Evolutionary conservation across 2,797 vertebrate genomes (phyloP), one percentile per base, ranked within the genome.

Genomic region (Antennarius maculatus): DNA sequence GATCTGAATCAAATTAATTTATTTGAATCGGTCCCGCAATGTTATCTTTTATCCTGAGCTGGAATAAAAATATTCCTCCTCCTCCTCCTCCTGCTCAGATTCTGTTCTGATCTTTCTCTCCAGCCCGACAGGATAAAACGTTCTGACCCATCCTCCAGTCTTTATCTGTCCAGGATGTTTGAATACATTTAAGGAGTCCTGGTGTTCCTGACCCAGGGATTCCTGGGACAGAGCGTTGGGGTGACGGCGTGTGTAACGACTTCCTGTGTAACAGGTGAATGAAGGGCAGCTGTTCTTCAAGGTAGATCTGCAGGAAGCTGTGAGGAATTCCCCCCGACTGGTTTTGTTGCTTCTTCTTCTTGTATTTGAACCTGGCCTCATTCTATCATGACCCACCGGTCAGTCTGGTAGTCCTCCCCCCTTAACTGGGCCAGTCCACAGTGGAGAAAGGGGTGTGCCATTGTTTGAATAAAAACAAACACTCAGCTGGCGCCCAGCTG

Each of bases 281-380:
- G 43, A 47, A 41, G 27, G 56, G 7, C 0, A 45, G 4, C 7
- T 54, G 17, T 46, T 48, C 1, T 23, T 23, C 23, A 1, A 23
- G 23, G 23, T 23, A 2, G 23, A 23, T 23, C 77, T 82, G 85
- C 60, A 16, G 13, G 64, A 66, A 71, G 78, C 85, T 87, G 75
- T 76, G 82, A 76, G 83, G 62, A 63, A 50, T 81, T 80, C 71
- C 81, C 75, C 16, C 53, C 61, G 60, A 61, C 61, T 67, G 67
- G 59, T 66, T 76, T 80, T 75, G 81, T 90, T 89, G 82, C 85
- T 92, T 92, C 90, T 92, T 88, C 89, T 92, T 88, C 23, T 23
- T 23, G 23, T 78, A 88, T 65, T 91, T 93, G 87, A 85, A 68
- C 66, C 78, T 86, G 86, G 88, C 88, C 86, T 88, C 76, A 77